These are phyloP conservation scores for Tokudaia muenninki DNA, from an alignment of 2,797 vertebrate species.

Conservation along the genomic window DNA sequence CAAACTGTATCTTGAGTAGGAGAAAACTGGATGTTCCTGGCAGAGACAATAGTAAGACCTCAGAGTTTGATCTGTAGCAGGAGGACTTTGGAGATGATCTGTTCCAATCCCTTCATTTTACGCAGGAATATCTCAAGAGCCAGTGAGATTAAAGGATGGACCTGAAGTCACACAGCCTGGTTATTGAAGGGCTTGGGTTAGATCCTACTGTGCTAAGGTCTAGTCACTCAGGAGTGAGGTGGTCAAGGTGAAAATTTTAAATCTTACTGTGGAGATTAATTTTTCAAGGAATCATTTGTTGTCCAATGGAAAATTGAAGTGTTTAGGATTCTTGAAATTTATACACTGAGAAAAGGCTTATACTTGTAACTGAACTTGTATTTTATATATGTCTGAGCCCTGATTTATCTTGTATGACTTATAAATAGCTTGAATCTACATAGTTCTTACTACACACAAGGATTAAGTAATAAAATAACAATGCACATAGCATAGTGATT, in stretches of 20 bases:
- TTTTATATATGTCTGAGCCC: not conserved
- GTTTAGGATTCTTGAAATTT: not conserved
- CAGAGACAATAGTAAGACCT: not conserved
- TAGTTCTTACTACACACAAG: not conserved
- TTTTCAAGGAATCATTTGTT: not conserved
- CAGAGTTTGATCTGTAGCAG: conserved; percentile 16
- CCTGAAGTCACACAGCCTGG: conserved; percentile 28
- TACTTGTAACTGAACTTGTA: not conserved
- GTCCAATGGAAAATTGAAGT: not conserved
- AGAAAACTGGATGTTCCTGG: not conserved
- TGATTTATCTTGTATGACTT: not conserved
- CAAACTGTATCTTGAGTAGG: not conserved
- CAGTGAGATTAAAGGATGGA: conserved; percentile 56
- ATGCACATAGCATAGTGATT: not conserved
- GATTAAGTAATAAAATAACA: not conserved
- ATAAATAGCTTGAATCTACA: not conserved
- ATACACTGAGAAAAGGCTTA: not conserved
- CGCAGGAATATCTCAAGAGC: conserved; percentile 55
- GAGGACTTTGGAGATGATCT: conserved; percentile 47
- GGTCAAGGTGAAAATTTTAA: not conserved
- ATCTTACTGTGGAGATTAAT: not conserved
- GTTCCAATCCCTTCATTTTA: conserved; percentile 68
- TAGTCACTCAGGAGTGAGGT: not conserved
- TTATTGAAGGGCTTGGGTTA: conserved; percentile 45
- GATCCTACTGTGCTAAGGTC: not conserved